Base-by-base conservation (phyloP, 1,140 invertebrate species). In the Lepidurus apus region DNA sequence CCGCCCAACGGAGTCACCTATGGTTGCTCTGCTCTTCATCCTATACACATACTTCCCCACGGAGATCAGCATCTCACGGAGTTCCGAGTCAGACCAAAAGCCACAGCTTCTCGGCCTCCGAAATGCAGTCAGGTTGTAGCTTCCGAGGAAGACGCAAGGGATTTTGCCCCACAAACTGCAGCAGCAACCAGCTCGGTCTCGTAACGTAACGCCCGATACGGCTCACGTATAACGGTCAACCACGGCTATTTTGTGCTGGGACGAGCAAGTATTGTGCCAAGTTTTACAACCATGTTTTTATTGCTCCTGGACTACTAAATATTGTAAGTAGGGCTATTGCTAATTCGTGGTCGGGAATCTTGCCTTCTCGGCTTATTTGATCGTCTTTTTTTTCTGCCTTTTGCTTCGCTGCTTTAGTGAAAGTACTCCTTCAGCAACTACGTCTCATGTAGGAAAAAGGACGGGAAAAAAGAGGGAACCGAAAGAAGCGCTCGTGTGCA, bases 91-190 rank as follows among this genome's bases (percentile, higher is more conserved):
- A 65, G 53, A 65, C 53, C 53, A 65, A 65, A 65, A 65, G 53
- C 53, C 53, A 65, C 17, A 13, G 53, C 53, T 65, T 65, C 53
- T 9, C 53, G 21, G 53, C 53, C 53, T 65, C 53, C 53, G 17
- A 65, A 65, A 65, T 65, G 53, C 53, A 65, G 53, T 65, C 53
- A 65, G 53, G 53, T 65, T 65, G 53, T 21, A 65, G 53, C 53
- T 21, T 17, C 53, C 53, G 53, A 65, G 53, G 17, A 13, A 65
- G 34, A 65, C 53, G 53, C 53, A 65, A 65, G 17, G 53, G 34
- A 2, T 34, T 34, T 34, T 34, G 34, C 34, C 34, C 34, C 34
- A 34, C 34, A 34, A 34, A 34, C 65, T 73, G 65, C 65, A 73
- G 24, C 65, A n/a, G 24, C 65, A 73, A 34, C 74, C 74, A 34